Evolutionary conservation across 1,140 invertebrate species (phyloP).

Genomic region (Eupristina koningsbergeri): DNA sequence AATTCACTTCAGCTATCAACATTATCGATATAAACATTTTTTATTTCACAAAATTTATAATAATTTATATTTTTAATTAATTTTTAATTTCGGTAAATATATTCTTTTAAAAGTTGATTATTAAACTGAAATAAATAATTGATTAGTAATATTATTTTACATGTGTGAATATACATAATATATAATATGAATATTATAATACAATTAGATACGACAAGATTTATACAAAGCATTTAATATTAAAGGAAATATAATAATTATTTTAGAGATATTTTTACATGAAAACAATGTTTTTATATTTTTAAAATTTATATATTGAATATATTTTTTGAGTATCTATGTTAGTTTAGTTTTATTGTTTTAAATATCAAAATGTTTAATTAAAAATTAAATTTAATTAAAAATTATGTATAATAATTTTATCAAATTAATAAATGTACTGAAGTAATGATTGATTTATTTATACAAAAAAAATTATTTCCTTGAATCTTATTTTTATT

Average conservation of each 20-base stretch:
- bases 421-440: no score
- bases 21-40: not conserved
- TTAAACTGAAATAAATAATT: not conserved
- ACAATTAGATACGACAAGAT: not conserved
- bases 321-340: not conserved
- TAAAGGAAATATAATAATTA: not conserved
- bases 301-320: no score
- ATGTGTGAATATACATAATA: not conserved
- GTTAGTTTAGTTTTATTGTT: no score
- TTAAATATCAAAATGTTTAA: no score
- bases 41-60: not conserved
- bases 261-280: not conserved
- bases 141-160: not conserved
- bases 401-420: no score
- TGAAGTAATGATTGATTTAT: no score
- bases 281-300: no score
- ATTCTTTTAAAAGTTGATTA: not conserved
- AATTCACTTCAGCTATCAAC: no score
- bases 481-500: no score
- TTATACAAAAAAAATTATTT: no score
- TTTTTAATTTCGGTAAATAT: not conserved
- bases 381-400: no score
- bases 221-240: not conserved
- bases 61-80: not conserved
- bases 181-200: no score